Conservation (phyloP, 2,888 invertebrate genomes). For the Nematopogon swammerdamellus region DNA sequence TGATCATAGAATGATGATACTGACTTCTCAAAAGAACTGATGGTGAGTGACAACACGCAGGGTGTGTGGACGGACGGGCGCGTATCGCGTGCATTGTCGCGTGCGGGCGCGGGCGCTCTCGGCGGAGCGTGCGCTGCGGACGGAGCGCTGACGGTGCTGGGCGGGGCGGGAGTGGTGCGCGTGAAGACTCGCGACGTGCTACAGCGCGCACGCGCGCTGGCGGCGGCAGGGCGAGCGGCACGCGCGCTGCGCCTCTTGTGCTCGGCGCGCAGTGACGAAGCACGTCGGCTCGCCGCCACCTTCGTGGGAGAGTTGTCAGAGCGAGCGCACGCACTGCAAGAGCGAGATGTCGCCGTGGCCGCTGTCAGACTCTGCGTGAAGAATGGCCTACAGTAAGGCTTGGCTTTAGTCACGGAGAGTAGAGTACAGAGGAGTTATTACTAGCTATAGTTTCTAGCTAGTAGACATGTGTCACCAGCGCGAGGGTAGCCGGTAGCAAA, state of each 20-base stretch:
- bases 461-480: too few species aligned
- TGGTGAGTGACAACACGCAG: too few species aligned
- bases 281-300: slow-evolving; percentile 23
- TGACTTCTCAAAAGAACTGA: too few species aligned
- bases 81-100: slow-evolving; percentile 64
- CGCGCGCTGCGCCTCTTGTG: slow-evolving; percentile 36
- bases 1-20: too few species aligned
- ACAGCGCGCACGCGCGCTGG: slow-evolving; percentile 50
- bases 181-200: slow-evolving; percentile 59
- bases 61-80: slow-evolving; percentile 95
- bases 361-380: slow-evolving; percentile 36
- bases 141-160: slow-evolving; percentile 55
- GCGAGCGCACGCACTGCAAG: slow-evolving; percentile 29
- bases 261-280: slow-evolving; percentile 25
- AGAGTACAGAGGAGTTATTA: too few species aligned
- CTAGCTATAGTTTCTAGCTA: too few species aligned
- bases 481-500: too few species aligned
- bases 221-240: slow-evolving; percentile 57
- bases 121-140: slow-evolving; percentile 46
- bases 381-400: slow-evolving; percentile 33
- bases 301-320: slow-evolving; percentile 29
- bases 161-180: slow-evolving; percentile 62
- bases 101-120: slow-evolving; percentile 55
- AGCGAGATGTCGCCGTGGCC: slow-evolving; percentile 34
- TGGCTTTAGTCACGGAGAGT: too few species aligned